phyloP scores from a whole-genome alignment of 1,140 invertebrate species.

The Probaryconus sp. region DNA sequence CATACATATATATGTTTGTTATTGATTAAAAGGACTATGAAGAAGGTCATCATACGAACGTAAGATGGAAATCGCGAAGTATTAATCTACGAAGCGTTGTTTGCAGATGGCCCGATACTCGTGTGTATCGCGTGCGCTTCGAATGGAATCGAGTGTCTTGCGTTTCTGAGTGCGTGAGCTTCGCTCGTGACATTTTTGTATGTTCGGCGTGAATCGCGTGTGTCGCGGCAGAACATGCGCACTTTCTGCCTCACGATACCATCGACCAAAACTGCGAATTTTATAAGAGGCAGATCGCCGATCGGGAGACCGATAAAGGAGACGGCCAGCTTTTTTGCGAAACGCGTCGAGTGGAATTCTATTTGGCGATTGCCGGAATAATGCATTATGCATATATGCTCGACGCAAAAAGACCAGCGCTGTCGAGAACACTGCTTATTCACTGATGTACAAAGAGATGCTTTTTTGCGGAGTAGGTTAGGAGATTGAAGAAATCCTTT shows the following conservation, averaged over 20 bases:
- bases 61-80: constrained; percentile 47
- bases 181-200: constrained; percentile 44
- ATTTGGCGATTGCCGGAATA: constrained; percentile 57
- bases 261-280: constrained; percentile 59
- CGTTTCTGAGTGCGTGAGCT: constrained; percentile 20
- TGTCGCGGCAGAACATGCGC: constrained; percentile 42
- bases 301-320: constrained; percentile 45
- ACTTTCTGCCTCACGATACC: constrained; percentile 44
- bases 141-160: constrained; percentile 41
- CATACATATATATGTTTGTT: constrained; percentile 34
- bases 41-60: constrained; percentile 57
- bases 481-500: background rate
- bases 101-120: constrained; percentile 46
- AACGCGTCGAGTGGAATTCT: constrained; percentile 47
- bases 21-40: constrained; percentile 41
- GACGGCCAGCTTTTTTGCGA: constrained; percentile 46
- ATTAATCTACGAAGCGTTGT: constrained; percentile 62
- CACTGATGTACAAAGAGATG: constrained; percentile 52
- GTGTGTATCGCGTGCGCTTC: constrained; percentile 43
- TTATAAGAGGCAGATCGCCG: constrained; percentile 60
- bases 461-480: constrained; percentile 23
- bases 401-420: constrained; percentile 31
- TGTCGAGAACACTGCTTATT: constrained; percentile 46
- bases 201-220: constrained; percentile 43
- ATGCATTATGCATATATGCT: constrained; percentile 52